Base-by-base conservation (phyloP, 1,140 invertebrate genomes). In the Scaptodrosophila lebanonensis region DNA sequence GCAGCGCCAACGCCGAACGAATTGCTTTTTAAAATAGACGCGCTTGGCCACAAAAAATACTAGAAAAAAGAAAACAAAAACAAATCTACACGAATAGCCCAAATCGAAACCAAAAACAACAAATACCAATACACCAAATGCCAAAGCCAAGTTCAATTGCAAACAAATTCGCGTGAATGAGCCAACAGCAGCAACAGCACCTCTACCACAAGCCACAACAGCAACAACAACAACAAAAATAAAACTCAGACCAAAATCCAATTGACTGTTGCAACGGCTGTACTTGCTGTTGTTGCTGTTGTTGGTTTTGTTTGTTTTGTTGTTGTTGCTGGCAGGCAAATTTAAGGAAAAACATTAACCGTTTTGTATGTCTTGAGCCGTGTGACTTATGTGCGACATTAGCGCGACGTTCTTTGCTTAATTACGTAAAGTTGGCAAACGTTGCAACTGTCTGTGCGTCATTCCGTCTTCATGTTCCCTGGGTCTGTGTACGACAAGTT, bases 91-190 rank as follows among this genome's bases (percentile, higher is more conserved):
- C n/a, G n/a, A n/a, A n/a, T n/a, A n/a, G n/a, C n/a, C n/a, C n/a
- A n/a, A n/a, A 75, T 66, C 59, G 56, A 79, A 65, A 56, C 62
- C 54, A 52, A 51, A 69, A 82, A 82, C 64, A 69, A 56, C 29
- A 59, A 51, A 48, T 76, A 66, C 67, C 82, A 84, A 84, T n/a
- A 35, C 9, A 20, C 32, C 29, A 59, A 51, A 48, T 76, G 66
- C 67, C 82, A 84, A 84, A 85, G 72, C 83, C 83, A 85, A 85
- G 83, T 85, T 85, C 83, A 84, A 83, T 84, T 76, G 68, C 54
- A 82, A 84, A 72, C 73, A 79, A 79, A 79, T 79, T 82, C 76
- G 75, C 75, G 76, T 75, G 76, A 82, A 75, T 77, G 72, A 79
- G 68, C 43, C 73, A 62, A 38, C 42, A 43, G 47, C 22, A 33